Percentiles rank a stretch among this genome's conserved stretches.
These are phyloP conservation scores for Automeris io DNA, from an alignment of 2,888 invertebrate genomes.

Conservation along the genomic window DNA sequence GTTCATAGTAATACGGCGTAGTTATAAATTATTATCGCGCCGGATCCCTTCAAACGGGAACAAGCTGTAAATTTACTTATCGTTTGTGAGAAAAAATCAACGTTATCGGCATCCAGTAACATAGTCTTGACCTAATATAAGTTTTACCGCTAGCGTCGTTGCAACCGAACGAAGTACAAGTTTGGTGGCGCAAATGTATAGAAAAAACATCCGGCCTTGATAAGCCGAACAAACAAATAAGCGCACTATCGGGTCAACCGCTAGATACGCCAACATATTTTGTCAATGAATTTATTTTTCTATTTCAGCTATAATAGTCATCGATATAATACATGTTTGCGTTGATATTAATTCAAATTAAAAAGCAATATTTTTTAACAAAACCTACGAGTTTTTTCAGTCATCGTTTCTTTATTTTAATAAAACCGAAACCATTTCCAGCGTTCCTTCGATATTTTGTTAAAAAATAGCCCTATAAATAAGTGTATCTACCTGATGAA, in stretches of 20 bases:
- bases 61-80: constrained; percentile 32
- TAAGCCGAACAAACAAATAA: constrained; percentile 74
- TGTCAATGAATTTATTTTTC: constrained; percentile 56
- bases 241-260: constrained; percentile 70
- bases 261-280: constrained; percentile 62
- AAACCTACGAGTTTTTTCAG: no score
- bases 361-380: no score
- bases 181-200: constrained; percentile 71
- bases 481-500: constrained; percentile 93
- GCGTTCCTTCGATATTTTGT: no score
- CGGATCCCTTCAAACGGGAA: constrained; percentile 24
- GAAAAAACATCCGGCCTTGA: constrained; percentile 77
- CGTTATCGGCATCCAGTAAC: constrained; percentile 53
- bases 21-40: constrained; percentile 25
- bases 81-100: constrained; percentile 43
- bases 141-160: constrained; percentile 57
- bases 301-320: constrained; percentile 36
- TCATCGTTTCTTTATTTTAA: no score
- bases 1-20: neutral
- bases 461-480: constrained; percentile 3
- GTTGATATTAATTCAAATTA: no score
- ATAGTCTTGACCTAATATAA: constrained; percentile 64
- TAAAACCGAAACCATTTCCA: no score
- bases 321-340: no score
- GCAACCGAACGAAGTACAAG: constrained; percentile 59